Base-by-base conservation (phyloP, 1,140 invertebrate genomes). In the Drosophila asahinai region DNA sequence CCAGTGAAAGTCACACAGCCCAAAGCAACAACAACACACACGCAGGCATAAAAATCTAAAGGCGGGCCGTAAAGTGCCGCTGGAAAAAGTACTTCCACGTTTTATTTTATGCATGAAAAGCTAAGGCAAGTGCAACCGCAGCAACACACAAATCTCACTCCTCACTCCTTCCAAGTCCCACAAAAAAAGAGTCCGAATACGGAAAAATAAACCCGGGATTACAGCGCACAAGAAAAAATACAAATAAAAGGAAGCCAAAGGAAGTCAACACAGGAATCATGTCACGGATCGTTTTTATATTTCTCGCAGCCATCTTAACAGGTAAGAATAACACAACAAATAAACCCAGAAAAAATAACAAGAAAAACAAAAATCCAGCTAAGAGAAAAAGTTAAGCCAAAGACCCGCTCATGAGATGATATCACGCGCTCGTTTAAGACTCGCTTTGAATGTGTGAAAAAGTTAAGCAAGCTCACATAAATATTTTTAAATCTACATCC, bases 241-340 rank as follows among this genome's bases (percentile, higher is more conserved):
- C 48, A 80, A 33, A 42, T 60, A 17, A 73, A 64, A 75, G 40
- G 55, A 80, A 75, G 63, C 57, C 66, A 64, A 80, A 74, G 58
- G 61, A 80, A 77, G 59, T 40, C 60, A 45, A 55, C 54, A 59
- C 70, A 74, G 30, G 11, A 72, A 74, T 40, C 68, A 89, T 89
- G 86, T 90, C 86, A 76, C 86, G 75, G 86, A 89, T 89, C 86
- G 79, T 90, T 89, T 82, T 89, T 82, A 77, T 91, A 72, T 74
- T 90, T 74, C 59, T 90, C 75, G 86, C 86, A 77, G 86, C 86
- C 86, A 89, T 89, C 61, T 90, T 89, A 89, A 66, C 86, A 89
- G 86, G 86, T 89, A 86, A 90, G 84, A 64, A 42, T 51, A 57
- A 67, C 38, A 60, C 65, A 48, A 33, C 14, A 55, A 40, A 55